Evolutionary conservation across 2,113 vertebrate genomes (phyloP).

Genomic region (Poeciliopsis retropinna): DNA sequence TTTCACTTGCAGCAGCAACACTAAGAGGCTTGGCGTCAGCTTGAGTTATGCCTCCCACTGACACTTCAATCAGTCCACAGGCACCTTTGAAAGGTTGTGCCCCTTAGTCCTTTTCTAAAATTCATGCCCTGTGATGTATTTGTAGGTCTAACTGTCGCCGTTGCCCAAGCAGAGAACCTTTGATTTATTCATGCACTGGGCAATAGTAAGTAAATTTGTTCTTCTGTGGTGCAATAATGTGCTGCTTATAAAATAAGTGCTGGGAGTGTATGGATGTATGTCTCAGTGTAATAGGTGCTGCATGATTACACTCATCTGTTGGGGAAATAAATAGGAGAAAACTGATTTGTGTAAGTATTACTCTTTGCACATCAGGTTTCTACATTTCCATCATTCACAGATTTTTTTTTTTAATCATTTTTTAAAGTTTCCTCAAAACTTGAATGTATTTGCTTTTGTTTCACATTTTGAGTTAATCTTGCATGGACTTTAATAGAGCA

Average conservation of each 20-base stretch:
- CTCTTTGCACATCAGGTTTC: slow-evolving; percentile 43
- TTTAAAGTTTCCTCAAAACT: slow-evolving; percentile 34
- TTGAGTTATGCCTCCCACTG: slow-evolving; percentile 61
- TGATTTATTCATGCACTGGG: slow-evolving; percentile 25
- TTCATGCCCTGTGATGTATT: slow-evolving; percentile 37
- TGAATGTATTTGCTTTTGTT: slow-evolving; percentile 20
- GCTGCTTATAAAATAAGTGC: slow-evolving; percentile 7
- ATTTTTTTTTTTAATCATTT: slow-evolving; percentile 5
- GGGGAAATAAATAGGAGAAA: slow-evolving; percentile 41
- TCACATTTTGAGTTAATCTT: slow-evolving; percentile 23
- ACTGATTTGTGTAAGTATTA: slow-evolving; percentile 18
- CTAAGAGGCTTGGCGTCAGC: slow-evolving; percentile 34
- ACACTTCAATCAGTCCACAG: slow-evolving; percentile 70
- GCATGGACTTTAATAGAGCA: slow-evolving; percentile 54
- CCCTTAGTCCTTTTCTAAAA: slow-evolving; percentile 35
- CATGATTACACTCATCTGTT: slow-evolving; percentile 42
- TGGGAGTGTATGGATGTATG: slow-evolving; percentile 42
- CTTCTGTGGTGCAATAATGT: slow-evolving; percentile 7
- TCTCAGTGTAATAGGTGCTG: slow-evolving; percentile 16
- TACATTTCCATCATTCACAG: slow-evolving; percentile 32
- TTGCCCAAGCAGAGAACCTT: slow-evolving; percentile 5
- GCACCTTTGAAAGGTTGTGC: slow-evolving; percentile 39
- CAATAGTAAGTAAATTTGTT: slow-evolving; percentile 21
- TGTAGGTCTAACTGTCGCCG: slow-evolving; percentile 1
- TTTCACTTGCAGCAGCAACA: slow-evolving; percentile 56